Conservation (phyloP, 1,140 invertebrate species). For the Drosophila arawakana region DNA sequence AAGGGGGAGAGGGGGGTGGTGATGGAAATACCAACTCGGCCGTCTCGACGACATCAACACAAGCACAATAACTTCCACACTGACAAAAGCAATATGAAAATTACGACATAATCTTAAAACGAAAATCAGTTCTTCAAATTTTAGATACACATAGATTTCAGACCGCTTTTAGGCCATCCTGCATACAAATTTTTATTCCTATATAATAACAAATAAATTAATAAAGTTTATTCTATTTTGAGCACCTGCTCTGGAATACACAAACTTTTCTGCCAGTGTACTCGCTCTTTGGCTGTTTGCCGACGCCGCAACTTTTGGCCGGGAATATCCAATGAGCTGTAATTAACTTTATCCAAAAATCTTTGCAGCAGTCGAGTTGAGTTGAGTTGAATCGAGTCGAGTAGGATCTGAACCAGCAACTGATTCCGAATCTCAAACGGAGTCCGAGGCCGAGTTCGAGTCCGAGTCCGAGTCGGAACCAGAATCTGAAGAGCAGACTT, state of each 20-base stretch:
- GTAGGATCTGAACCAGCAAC: conserved; percentile 4
- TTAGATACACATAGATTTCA: no score
- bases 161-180: no score
- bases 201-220: no score
- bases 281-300: not conserved
- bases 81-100: not conserved
- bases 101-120: no score
- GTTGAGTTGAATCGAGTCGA: conserved; percentile 16
- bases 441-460: not conserved
- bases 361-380: conserved; percentile 60
- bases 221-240: no score
- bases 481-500: not conserved
- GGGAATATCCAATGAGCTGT: conserved; percentile 78
- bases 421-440: not conserved
- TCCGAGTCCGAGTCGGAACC: no score
- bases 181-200: no score
- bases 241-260: no score
- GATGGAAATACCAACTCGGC: conserved; percentile 35
- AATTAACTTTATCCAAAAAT: conserved; percentile 84
- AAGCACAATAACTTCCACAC: conserved; percentile 11
- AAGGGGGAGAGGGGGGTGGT: conserved; percentile 2
- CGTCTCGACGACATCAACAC: conserved; percentile 17
- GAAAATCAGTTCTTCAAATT: no score
- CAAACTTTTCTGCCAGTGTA: no score
- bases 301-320: conserved; percentile 6